Percentiles rank a stretch among this genome's conserved stretches.
Conservation (phyloP, 2,797 vertebrate genomes). For the Pempheris klunzingeri region DNA sequence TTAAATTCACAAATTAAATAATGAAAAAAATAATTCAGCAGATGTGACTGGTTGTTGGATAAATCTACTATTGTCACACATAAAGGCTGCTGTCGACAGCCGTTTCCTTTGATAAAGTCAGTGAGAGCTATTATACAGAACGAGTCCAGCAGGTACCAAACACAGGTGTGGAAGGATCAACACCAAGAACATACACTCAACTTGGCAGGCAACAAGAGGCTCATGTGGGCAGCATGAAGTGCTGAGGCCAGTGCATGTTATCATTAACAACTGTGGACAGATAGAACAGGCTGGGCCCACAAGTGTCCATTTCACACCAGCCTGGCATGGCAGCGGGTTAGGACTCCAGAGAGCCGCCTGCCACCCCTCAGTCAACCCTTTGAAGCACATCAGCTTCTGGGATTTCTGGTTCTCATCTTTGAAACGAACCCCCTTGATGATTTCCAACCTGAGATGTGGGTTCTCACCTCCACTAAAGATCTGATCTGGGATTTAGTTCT, state of each 20-base stretch:
- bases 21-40: background rate
- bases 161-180: conserved; percentile 45
- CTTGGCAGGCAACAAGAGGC: conserved; percentile 73
- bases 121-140: conserved; percentile 18
- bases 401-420: conserved; percentile 75
- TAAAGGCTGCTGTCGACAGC: conserved; percentile 5
- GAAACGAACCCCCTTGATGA: conserved; percentile 63
- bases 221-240: conserved; percentile 69
- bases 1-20: background rate
- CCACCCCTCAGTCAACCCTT: conserved; percentile 57
- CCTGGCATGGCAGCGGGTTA: conserved; percentile 68
- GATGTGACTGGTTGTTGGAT: background rate
- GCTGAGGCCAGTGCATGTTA: conserved; percentile 68
- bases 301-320: conserved; percentile 79
- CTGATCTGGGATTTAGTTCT: conserved; percentile 55
- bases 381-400: conserved; percentile 62
- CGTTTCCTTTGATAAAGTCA: conserved; percentile 1
- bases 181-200: conserved; percentile 56
- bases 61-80: background rate
- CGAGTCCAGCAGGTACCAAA: conserved; percentile 35
- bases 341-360: conserved; percentile 64
- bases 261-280: conserved; percentile 83
- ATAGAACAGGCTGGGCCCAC: conserved; percentile 69
- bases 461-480: conserved; percentile 71
- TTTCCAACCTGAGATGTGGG: conserved; percentile 55